Percentiles rank a stretch among this genome's conserved stretches.
Conservation (phyloP, 2,888 invertebrate genomes). For the Pristionchus exspectatus region DNA sequence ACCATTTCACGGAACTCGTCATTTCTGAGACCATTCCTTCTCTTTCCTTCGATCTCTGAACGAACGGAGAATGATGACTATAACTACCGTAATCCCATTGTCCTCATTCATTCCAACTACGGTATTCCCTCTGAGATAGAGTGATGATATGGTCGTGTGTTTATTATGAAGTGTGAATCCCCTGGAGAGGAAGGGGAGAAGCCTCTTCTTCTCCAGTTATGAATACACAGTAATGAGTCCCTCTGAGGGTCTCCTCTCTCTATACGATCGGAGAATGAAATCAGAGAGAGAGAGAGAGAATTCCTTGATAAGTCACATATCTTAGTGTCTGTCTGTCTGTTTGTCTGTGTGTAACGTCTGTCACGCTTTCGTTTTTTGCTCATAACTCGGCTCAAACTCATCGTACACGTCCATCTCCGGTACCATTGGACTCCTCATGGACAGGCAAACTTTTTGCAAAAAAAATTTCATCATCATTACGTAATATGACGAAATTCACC, state of each 20-base stretch:
- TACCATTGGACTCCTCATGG: no score
- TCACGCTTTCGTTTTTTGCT: no score
- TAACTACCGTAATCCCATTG: slow-evolving; percentile 4
- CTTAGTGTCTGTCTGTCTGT: no score
- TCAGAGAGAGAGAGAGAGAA: slow-evolving; percentile 14
- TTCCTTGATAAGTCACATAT: no score
- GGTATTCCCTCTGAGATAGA: not conserved
- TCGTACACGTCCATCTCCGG: no score
- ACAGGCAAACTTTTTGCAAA: no score
- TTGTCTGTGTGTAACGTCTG: no score
- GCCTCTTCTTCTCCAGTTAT: not conserved
- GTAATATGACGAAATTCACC: no score
- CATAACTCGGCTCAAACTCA: no score
- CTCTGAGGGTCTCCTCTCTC: not conserved
- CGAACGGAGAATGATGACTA: not conserved
- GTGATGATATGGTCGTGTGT: not conserved
- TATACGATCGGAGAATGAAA: slow-evolving; percentile 12
- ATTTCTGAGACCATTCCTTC: not conserved
- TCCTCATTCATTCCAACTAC: not conserved
- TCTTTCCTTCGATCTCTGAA: not conserved
- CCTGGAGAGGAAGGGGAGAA: not conserved
- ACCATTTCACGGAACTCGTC: not conserved
- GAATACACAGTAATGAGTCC: slow-evolving; percentile 21
- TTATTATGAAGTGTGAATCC: slow-evolving; percentile 36
- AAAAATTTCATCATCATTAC: no score